Base-by-base conservation (phyloP, 2,113 vertebrate genomes). In the Leuciscus idus region DNA sequence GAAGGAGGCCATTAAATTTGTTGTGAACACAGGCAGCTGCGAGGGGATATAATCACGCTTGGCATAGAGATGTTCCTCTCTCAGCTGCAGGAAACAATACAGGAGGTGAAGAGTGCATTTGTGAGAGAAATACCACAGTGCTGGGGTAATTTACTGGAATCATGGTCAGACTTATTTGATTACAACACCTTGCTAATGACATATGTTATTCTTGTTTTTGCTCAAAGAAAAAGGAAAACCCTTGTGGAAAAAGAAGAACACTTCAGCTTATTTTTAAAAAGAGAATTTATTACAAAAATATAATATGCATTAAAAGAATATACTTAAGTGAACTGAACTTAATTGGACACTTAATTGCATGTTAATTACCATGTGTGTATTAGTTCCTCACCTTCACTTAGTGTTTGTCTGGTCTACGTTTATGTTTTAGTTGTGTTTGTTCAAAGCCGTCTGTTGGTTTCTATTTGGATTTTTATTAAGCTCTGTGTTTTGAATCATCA, bases 1-100 rank as follows among this genome's bases (percentile, higher is more conserved):
- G 83, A 62, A 77, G 81, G 68, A 88, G 48, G 87, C 85, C 81
- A 88, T 87, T 91, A 83, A 88, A 88, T 84, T 85, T 82, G 48
- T 77, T 84, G 62, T 84, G 76, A 87, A 88, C 68, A 85, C 79
- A 83, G 79, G 85, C 87, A 87, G 91, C 90, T 86, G 85, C 57
- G 68, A n/a, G 75, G 74, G 68, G 76, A n/a, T 76, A 74, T 87
- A 87, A 87, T 87, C 83, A 87, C 72, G 73, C 64, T 73, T 87
- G 88, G 80, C 88, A 87, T 84, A 68, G 73, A 64, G 59, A 83
- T 26, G 50, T 46, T 61, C 55, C 19, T 89, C 28, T 68, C 81
- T 89, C 83, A 83, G 84, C 80, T 83, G 82, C 75, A 57, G 73
- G 28, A 57, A 81, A 73, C 87, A 87, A 74, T 55, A 26, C 43